Percentiles rank a stretch among this genome's conserved stretches.
phyloP scores from a whole-genome alignment of 2,888 invertebrate genomes.

The Ecliptopera silaceata region DNA sequence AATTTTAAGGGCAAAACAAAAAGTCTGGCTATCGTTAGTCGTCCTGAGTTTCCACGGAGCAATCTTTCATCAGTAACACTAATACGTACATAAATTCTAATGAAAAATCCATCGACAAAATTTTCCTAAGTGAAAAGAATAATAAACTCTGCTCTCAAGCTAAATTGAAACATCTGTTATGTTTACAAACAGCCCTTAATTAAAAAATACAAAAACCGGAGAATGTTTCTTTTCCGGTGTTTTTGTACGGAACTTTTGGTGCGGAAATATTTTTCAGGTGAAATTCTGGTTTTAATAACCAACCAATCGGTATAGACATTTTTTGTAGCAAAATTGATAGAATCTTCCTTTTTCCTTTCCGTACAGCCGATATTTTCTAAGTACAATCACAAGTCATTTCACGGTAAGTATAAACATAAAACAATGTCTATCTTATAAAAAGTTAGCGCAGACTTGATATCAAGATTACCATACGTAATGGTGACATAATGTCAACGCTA shows the following conservation, averaged over 20 bases:
- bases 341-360: too few species aligned
- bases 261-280: conserved; percentile 5
- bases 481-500: too few species aligned
- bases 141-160: conserved; percentile 30
- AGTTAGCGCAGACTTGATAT: too few species aligned
- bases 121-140: conserved; percentile 11
- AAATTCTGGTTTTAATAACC: background rate
- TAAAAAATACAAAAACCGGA: conserved; percentile 42
- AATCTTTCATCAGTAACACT: background rate
- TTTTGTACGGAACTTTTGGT: conserved; percentile 7
- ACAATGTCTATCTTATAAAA: too few species aligned
- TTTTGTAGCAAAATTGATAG: background rate
- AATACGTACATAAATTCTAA: background rate
- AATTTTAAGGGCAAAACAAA: too few species aligned
- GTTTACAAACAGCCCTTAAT: conserved; percentile 49
- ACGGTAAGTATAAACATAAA: too few species aligned
- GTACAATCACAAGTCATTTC: too few species aligned
- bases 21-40: too few species aligned
- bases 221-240: conserved; percentile 14
- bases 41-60: too few species aligned
- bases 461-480: too few species aligned
- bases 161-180: conserved; percentile 42
- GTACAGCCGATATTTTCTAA: too few species aligned
- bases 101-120: background rate
- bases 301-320: background rate